Evolutionary conservation across 2,113 vertebrate species (phyloP).

Genomic region (Cyanistes caeruleus): DNA sequence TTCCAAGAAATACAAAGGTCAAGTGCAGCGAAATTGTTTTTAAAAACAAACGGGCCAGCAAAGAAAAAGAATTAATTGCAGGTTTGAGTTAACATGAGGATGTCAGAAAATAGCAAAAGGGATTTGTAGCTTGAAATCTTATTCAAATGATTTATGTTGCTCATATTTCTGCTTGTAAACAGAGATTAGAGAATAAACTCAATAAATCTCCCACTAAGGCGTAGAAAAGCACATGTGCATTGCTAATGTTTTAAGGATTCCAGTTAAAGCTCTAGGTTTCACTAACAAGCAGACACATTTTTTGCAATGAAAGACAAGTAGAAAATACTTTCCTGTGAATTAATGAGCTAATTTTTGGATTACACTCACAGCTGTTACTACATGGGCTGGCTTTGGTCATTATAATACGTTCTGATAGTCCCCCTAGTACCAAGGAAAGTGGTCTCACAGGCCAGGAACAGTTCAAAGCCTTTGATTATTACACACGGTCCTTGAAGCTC

Average conservation of each 20-base stretch:
- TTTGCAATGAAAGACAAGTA: slow-evolving; percentile 38
- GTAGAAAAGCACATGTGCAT: slow-evolving; percentile 10
- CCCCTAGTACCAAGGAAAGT: slow-evolving; percentile 61
- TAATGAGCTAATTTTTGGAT: slow-evolving; percentile 75
- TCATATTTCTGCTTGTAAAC: slow-evolving; percentile 63
- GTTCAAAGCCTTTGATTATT: slow-evolving; percentile 79
- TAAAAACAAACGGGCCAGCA: not conserved
- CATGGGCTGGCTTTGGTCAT: slow-evolving; percentile 75
- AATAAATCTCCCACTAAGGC: slow-evolving; percentile 48
- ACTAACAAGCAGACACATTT: slow-evolving; percentile 38
- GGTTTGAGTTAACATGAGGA: slow-evolving; percentile 25
- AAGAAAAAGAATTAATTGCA: slow-evolving; percentile 41
- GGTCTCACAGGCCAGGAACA: slow-evolving; percentile 69
- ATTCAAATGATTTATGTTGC: slow-evolving; percentile 12
- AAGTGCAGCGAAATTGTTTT: slow-evolving; percentile 46
- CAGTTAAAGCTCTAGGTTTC: slow-evolving; percentile 6
- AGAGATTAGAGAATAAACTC: slow-evolving; percentile 59
- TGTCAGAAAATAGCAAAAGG: not conserved
- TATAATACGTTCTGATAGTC: slow-evolving; percentile 81
- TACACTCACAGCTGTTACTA: slow-evolving; percentile 75
- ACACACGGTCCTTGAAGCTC: slow-evolving; percentile 71
- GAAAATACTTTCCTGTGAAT: slow-evolving; percentile 71
- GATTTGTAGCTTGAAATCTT: slow-evolving; percentile 35
- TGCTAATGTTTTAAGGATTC: slow-evolving; percentile 52
- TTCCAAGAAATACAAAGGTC: slow-evolving; percentile 49